Evolutionary conservation across 2,113 vertebrate species (phyloP), one percentile per base, ranked within the genome.

Genomic region (Tetrax tetrax): DNA sequence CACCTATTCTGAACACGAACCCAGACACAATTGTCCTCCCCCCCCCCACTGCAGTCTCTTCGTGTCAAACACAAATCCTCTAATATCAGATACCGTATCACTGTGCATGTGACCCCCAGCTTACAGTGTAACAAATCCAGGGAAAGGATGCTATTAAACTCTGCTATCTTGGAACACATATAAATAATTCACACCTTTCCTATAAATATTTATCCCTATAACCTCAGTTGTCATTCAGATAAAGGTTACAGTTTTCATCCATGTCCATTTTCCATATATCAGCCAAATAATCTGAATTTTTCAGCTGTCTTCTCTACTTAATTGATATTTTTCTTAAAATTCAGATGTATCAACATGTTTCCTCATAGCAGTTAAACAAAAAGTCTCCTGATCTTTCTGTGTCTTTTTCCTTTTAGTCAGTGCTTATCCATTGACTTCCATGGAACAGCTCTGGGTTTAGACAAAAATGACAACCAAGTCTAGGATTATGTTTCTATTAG

Each of bases 201-300:
- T 89, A 96, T 97, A 87, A 97, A 98, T 97, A 97, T 97, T 98
- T 97, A 97, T 96, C 81, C 74, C 47, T 54, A 38, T 53, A 74
- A 94, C 84, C 41, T n/a, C 87, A 65, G 23, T 28, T 95, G 76
- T 94, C 91, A 93, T 48, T 96, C 81, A 96, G 78, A 79, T 57
- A 96, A 68, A 76, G n/a, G 59, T 68, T 71, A 83, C 43, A 25
- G 76, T 78, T 91, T 83, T 89, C 83, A 96, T 83, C 75, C 57
- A 17, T 24, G 72, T 57, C 89, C 12, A 4, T 83, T 93, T 84
- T 53, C 38, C 19, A 21, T 19, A 65, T 15, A 48, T 22, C 33
- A 79, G 27, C 22, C 12, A 60, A 90, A 89, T 21, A 7, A 78
- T 20, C 19, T 11, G 38, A 61, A 15, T 60, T 90, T 92, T 92